These are phyloP conservation scores for Xestia c-nigrum DNA, from an alignment of 2,888 invertebrate species.

Conservation along the genomic window DNA sequence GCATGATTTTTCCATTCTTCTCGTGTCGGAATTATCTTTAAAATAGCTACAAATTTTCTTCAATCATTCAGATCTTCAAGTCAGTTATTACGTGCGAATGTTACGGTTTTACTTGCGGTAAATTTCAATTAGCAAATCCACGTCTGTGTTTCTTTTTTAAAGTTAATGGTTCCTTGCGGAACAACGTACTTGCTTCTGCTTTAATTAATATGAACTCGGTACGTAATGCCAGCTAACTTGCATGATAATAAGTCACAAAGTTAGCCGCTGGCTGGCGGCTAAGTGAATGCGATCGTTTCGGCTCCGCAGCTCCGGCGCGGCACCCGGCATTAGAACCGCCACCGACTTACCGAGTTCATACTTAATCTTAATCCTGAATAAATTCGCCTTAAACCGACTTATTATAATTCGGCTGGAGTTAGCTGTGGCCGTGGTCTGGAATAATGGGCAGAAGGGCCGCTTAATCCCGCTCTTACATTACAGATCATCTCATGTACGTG, in stretches of 20 bases:
- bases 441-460: not conserved
- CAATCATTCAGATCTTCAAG: not conserved
- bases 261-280: constrained; percentile 38
- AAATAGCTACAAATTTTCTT: too few relatives aligned
- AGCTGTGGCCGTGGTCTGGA: not conserved
- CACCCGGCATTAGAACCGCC: constrained; percentile 8
- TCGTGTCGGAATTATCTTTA: not conserved
- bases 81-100: not conserved
- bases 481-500: not conserved
- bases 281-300: constrained; percentile 55
- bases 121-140: constrained; percentile 2
- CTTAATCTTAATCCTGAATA: constrained; percentile 58
- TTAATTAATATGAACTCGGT: constrained; percentile 25
- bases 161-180: constrained; percentile 8
- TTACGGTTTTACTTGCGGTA: constrained; percentile 4
- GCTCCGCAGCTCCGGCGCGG: not conserved
- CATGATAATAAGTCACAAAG: constrained; percentile 51
- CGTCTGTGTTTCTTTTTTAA: not conserved
- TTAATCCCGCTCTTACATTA: not conserved
- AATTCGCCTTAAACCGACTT: constrained; percentile 56
- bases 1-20: not conserved
- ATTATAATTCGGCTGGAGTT: constrained; percentile 39
- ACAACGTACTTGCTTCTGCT: not conserved
- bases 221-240: constrained; percentile 17
- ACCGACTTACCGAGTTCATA: constrained; percentile 44